These are phyloP conservation scores for Peromyscus eremicus DNA, from an alignment of 2,797 vertebrate genomes.

Conservation along the genomic window DNA sequence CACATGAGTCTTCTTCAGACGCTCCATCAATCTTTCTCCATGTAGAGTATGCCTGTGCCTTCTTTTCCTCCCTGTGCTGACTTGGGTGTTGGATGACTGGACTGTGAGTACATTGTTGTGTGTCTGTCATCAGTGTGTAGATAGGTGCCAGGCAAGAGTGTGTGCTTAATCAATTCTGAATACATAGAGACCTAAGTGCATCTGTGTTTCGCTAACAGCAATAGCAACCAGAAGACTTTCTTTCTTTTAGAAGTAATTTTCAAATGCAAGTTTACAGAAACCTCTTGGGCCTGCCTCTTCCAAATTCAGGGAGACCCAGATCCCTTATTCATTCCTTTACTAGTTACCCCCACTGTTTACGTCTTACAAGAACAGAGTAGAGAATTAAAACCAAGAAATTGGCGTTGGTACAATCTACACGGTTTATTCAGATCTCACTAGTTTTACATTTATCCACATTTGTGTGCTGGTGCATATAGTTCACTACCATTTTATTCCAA, in stretches of 20 bases:
- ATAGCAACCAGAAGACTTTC: neutral
- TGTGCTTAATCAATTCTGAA: constrained; percentile 15
- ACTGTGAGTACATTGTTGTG: neutral
- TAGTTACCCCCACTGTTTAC: neutral
- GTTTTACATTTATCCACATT: neutral
- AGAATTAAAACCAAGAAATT: neutral
- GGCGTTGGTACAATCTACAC: neutral
- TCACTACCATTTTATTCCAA: neutral
- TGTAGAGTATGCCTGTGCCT: rapidly evolving
- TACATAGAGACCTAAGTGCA: neutral
- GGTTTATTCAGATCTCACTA: neutral
- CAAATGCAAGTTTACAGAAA: neutral
- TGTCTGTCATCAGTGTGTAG: neutral
- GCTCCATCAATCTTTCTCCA: neutral
- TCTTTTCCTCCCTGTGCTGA: neutral
- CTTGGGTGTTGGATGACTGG: neutral
- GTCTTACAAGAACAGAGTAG: neutral
- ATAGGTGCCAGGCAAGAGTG: neutral
- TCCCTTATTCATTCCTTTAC: neutral
- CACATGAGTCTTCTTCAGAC: neutral
- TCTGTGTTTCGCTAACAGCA: neutral
- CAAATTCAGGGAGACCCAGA: neutral
- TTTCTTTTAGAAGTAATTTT: constrained; percentile 30
- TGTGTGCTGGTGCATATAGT: neutral
- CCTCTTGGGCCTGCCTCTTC: rapidly evolving